phyloP scores from a whole-genome alignment of 2,113 vertebrate species.

The Siphamia tubifer region DNA sequence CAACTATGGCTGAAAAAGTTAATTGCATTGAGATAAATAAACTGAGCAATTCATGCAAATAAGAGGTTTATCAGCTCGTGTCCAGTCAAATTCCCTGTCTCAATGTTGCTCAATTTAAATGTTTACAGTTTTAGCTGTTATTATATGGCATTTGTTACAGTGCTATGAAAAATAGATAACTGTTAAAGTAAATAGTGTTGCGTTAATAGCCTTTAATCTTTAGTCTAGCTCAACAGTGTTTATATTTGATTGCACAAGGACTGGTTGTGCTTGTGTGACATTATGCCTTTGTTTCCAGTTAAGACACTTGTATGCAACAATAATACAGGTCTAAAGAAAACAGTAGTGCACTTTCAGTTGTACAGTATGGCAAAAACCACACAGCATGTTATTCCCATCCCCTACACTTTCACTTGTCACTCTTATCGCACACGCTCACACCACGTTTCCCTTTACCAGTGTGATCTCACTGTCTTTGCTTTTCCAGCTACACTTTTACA shows the following conservation, averaged over 20 bases:
- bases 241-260: constrained; percentile 16
- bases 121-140: not conserved
- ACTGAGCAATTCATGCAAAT: not conserved
- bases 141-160: too few relatives aligned
- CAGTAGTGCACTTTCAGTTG: not conserved
- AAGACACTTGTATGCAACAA: not conserved
- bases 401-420: not conserved
- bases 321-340: constrained; percentile 12
- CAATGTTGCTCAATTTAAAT: constrained; percentile 50
- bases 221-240: not conserved
- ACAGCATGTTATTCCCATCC: not conserved
- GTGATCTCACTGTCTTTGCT: constrained; percentile 29
- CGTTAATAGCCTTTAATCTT: too few relatives aligned
- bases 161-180: not conserved
- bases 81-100: constrained; percentile 47
- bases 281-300: constrained; percentile 40
- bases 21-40: too few relatives aligned
- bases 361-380: not conserved
- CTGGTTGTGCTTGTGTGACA: constrained; percentile 8
- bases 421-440: constrained; percentile 21
- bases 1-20: too few relatives aligned
- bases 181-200: not conserved
- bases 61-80: constrained; percentile 34
- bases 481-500: constrained; percentile 41
- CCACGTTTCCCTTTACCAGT: constrained; percentile 29